Evolutionary conservation across 2,888 invertebrate species (phyloP), one percentile per base, ranked within the genome.

Genomic region (Xestia ashworthii): DNA sequence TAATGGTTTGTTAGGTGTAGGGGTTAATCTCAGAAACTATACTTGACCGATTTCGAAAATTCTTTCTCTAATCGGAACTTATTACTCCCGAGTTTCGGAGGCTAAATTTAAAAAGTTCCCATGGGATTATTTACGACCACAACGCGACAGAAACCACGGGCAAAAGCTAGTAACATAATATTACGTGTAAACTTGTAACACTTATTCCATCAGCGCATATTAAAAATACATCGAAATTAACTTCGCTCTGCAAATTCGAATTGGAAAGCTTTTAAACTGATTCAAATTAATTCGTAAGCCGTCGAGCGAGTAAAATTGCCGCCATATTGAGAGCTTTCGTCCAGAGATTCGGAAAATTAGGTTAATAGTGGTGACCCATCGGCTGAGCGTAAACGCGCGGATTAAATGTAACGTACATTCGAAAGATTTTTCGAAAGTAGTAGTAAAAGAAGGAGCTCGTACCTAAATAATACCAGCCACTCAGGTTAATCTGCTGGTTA

Each of bases 311-410:
- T 75, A 65, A 66, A 74, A 78, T 69, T 32, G 60, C 48, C 64
- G 70, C 74, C 67, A 74, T 82, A 80, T 87, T 84, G 73, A 80
- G 75, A 72, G 73, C 72, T 71, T 64, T 76, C 46, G 32, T 66
- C 68, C 77, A 84, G 76, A 77, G 67, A 78, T 73, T 80, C 74
- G 25, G 70, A 79, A 80, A 88, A 88, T 88, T 81, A 79, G 87
- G 85, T 87, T 88, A 88, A 87, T 87, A 81, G 83, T 74, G 62
- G 76, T 68, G 69, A 76, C 77, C 60, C 1, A 9, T 65, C n/a
- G 44, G 44, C 14, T 3, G 14, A 65, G n/a, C 9, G 12, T 8
- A 25, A 65, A 65, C n/a, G 65, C 4, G 65, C 44, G 9, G 9
- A 65, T 44, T n/a, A 6, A 14, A n/a, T 44, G 3, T 8, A 44